Percentiles rank a stretch among this genome's conserved stretches.
These are phyloP conservation scores for Podarcis siculus DNA, from an alignment of 2,797 vertebrate species.

Conservation along the genomic window DNA sequence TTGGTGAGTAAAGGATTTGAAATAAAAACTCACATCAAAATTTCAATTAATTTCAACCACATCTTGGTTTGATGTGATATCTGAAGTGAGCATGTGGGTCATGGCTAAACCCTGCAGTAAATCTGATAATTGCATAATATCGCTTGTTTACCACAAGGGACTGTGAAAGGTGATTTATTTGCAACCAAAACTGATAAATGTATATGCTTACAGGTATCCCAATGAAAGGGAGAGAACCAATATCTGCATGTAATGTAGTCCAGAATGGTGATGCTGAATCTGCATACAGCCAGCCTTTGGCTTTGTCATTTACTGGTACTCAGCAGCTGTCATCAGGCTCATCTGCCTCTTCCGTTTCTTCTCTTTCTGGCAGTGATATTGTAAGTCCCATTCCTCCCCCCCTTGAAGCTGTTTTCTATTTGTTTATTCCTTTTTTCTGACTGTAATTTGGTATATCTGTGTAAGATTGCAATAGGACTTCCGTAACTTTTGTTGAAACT, in stretches of 20 bases:
- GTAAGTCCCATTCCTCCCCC: slow-evolving; percentile 77
- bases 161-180: neutral
- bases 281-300: slow-evolving; percentile 85
- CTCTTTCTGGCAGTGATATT: slow-evolving; percentile 93
- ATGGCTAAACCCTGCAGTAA: neutral
- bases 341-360: slow-evolving; percentile 92
- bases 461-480: neutral
- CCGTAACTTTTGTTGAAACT: neutral
- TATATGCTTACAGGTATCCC: slow-evolving; percentile 73
- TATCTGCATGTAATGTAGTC: slow-evolving; percentile 71
- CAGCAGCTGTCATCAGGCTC: slow-evolving; percentile 89
- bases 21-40: neutral
- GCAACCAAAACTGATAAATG: slow-evolving; percentile 17
- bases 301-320: slow-evolving; percentile 88
- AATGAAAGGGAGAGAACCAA: slow-evolving; percentile 75
- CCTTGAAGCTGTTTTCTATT: slow-evolving; percentile 25
- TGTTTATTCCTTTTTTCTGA: slow-evolving; percentile 16
- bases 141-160: neutral
- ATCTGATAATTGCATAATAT: neutral
- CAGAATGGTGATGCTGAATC: slow-evolving; percentile 85
- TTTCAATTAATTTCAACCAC: neutral
- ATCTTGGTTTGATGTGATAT: neutral
- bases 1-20: slow-evolving; percentile 79
- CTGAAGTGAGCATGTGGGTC: neutral
- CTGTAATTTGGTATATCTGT: neutral